Base-by-base conservation (phyloP, 2,113 vertebrate genomes). In the Labeo catla region DNA sequence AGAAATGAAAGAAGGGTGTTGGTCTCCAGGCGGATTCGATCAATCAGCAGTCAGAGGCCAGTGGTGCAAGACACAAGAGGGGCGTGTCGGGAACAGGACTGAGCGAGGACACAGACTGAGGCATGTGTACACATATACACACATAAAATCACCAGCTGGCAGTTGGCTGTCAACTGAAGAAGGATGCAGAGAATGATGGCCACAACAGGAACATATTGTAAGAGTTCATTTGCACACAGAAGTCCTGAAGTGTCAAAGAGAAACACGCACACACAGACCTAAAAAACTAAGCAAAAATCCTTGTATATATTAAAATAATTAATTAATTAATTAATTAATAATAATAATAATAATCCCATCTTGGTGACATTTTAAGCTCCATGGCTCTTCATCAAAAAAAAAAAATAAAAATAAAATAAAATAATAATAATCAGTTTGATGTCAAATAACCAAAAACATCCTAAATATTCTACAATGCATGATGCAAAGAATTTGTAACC, bases 1-100 rank as follows among this genome's bases (percentile, higher is more conserved):
- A 49, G 54, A 65, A 77, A 52, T 52, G 76, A 82, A 81, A 81
- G 68, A 65, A 83, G 61, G 83, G 66, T 76, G 66, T 70, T 82
- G 43, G 39, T 36, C 65, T 34, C 16, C 72, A 76, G 86, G 83
- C 4, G 3, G 72, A 87, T n/a, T 79, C 23, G 76, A 89, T 90
- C 81, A 84, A 89, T 90, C 81, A 76, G 49, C 63, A 45, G 63
- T 82, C 21, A 66, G 70, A 81, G 82, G 50, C 70, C 54, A 77
- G 70, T 16, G 36, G 49, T 15, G 43, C 81, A 65, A 80, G 77
- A 73, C 61, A 81, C 21, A 76, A 76, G 80, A 36, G 39, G 73
- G 76, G 63, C 3, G 13, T 54, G 65, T 76, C 59, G 84, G 73
- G 65, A 50, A 54, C 79, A 73, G 28, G 78, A 52, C 34, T 21